These are phyloP conservation scores for Hydractinia echinata DNA, from an alignment of 30 jellyfish, hydroid and myxozoan species.

Conservation along the genomic window DNA sequence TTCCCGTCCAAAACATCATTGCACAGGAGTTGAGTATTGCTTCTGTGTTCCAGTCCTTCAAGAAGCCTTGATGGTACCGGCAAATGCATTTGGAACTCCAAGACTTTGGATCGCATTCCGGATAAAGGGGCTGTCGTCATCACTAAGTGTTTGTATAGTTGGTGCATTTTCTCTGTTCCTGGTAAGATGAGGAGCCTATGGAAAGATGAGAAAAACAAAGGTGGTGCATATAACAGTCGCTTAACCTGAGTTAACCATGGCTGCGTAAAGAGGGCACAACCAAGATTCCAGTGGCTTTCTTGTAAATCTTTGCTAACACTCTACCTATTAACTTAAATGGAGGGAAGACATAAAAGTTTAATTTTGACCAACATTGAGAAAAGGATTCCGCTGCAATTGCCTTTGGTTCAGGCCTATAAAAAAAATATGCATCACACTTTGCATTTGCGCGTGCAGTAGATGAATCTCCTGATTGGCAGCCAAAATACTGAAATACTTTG, in stretches of 20 bases:
- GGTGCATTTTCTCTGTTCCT: not conserved
- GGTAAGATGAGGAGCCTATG: not conserved
- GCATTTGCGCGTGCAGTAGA: no score
- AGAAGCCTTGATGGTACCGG: not conserved
- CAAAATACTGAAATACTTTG: not conserved
- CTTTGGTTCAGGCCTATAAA: constrained; percentile 42
- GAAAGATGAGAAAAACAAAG: not conserved
- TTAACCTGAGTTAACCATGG: constrained; percentile 15
- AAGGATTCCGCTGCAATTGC: constrained; percentile 45
- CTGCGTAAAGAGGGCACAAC: constrained; percentile 40
- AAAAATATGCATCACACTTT: constrained; percentile 21
- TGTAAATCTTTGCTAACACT: constrained; percentile 2
- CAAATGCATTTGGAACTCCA: not conserved
- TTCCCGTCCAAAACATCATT: not conserved
- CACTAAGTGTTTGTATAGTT: not conserved
- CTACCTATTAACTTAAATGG: constrained; percentile 21
- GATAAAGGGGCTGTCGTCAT: not conserved
- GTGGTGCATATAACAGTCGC: not conserved
- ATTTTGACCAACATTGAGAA: constrained; percentile 43
- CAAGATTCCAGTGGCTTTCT: constrained; percentile 34
- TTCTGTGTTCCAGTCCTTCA: not conserved
- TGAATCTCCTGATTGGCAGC: no score
- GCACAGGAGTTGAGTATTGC: not conserved
- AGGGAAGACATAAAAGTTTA: constrained; percentile 43
- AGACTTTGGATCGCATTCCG: not conserved